phyloP scores from a whole-genome alignment of 2,113 vertebrate species.

The Rhadina sibilatrix region DNA sequence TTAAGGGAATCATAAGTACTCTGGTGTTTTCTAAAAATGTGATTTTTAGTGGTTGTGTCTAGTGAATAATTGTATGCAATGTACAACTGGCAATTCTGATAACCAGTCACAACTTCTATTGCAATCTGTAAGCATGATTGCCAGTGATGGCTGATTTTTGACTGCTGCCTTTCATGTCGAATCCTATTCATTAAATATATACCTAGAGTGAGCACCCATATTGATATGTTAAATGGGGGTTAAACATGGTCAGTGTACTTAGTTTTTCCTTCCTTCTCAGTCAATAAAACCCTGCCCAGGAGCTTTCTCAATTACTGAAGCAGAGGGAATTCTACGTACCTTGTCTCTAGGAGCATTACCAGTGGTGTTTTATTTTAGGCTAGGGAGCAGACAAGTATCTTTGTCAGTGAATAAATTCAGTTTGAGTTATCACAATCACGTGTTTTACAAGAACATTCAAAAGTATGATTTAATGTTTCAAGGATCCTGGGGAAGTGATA shows the following conservation, averaged over 20 bases:
- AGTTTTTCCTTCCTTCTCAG: background rate
- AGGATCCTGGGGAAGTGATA: background rate
- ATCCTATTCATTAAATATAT: background rate
- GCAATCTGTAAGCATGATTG: background rate
- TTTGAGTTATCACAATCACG: background rate
- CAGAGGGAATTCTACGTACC: background rate
- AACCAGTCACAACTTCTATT: background rate
- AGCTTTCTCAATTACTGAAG: background rate
- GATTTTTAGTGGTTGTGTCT: background rate
- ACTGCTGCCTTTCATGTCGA: background rate
- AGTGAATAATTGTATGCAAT: background rate
- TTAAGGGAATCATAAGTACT: background rate
- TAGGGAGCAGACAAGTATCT: background rate
- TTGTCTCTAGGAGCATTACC: background rate
- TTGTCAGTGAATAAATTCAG: background rate
- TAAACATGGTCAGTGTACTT: background rate
- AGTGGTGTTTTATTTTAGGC: background rate
- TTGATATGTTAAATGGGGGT: background rate
- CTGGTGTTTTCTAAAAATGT: background rate
- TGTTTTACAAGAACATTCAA: background rate
- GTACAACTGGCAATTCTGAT: background rate
- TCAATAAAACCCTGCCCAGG: background rate
- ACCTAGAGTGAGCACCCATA: background rate
- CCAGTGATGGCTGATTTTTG: background rate
- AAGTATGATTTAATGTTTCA: background rate